Base-by-base conservation (phyloP, 1,140 invertebrate genomes). In the Neodiprion pinetum region DNA sequence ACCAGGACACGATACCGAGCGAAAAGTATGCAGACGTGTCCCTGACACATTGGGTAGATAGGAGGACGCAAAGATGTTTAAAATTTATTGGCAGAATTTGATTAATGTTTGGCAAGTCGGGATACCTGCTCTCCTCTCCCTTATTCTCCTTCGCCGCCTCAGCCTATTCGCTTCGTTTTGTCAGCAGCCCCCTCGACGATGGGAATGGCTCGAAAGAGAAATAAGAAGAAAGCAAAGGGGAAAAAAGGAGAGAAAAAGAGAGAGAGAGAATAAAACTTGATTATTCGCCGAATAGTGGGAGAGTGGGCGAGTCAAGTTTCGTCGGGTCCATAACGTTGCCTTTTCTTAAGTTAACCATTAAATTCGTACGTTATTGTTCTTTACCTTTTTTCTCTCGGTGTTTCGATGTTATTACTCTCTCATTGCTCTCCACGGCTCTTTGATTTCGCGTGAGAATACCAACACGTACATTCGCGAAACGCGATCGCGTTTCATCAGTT, bases 81-180 rank as follows among this genome's bases (percentile, higher is more conserved):
- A 78, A 81, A 80, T 81, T 81, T 81, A 81, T 80, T 81, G 80
- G 80, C 80, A 80, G 80, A 79, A 80, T 81, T 81, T 81, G 80
- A 81, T 81, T 80, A 81, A 81, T 81, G 80, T 72, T 76, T 69
- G 71, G 79, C 72, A 78, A 76, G 75, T 79, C 71, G 74, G 72
- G 65, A 79, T 78, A 80, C 76, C 77, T 21, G 21, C 70, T 40
- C 23, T 74, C 48, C 66, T 77, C 53, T 11, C 48, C 70, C 74
- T 79, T 78, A 73, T 65, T 72, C 74, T 74, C 48, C 49, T 65
- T 40, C 2, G 28, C 28, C 2, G 28, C 28, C 28, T 61, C 53
- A 61, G 0, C 0, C 53, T 61, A 61, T 61, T 61, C 53, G 53
- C 9, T 61, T 61, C 53, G 53, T 61, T 53, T 53, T 61, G 53